Conservation (phyloP, 2,888 invertebrate species). For the Xanthia icteritia region DNA sequence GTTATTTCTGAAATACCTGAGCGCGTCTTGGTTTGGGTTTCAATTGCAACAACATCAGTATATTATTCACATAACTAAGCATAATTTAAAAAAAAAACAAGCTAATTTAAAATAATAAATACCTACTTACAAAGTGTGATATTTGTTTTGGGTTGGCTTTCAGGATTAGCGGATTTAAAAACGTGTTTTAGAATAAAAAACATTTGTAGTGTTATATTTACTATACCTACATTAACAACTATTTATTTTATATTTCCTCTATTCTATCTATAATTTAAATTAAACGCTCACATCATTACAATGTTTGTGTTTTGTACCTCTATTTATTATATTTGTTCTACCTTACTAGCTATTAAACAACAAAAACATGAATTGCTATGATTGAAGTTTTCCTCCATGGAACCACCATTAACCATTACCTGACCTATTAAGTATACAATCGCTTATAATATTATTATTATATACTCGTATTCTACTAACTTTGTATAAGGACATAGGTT, state of each 20-base stretch:
- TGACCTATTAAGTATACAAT: not conserved
- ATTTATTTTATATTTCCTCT: not conserved
- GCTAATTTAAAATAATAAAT: no score
- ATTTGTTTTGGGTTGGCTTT: not conserved
- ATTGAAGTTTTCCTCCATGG: slow-evolving; percentile 32
- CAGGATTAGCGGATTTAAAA: not conserved
- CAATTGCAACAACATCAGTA: not conserved
- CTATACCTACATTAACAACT: not conserved
- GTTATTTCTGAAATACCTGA: slow-evolving; percentile 13
- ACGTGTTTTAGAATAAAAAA: not conserved
- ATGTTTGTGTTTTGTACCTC: not conserved
- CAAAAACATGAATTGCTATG: slow-evolving; percentile 23
- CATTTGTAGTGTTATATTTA: not conserved
- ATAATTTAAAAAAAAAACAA: no score
- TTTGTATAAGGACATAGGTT: no score
- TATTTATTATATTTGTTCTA: not conserved
- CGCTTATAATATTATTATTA: not conserved
- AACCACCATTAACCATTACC: slow-evolving; percentile 14
- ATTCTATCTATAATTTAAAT: not conserved
- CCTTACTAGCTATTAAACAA: not conserved
- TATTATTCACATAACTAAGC: not conserved
- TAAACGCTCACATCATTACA: not conserved
- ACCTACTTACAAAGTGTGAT: no score
- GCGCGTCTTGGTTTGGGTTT: not conserved
- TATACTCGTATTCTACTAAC: no score